These are phyloP conservation scores for Holotrichia oblita DNA, from an alignment of 1,140 invertebrate genomes.

Conservation along the genomic window DNA sequence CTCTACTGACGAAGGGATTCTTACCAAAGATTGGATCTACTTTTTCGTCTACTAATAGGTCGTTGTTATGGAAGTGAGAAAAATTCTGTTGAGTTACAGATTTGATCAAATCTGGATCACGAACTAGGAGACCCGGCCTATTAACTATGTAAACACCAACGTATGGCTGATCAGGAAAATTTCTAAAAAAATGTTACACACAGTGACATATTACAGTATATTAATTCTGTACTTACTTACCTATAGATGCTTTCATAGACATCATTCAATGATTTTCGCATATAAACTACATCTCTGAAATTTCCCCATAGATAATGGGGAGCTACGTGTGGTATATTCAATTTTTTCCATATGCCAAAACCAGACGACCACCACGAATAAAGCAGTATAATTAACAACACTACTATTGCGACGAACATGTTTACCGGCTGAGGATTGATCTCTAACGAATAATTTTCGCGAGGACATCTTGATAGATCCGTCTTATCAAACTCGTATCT, in stretches of 20 bases:
- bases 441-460: no score
- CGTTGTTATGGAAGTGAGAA: slow-evolving; percentile 59
- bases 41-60: slow-evolving; percentile 55
- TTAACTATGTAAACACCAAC: slow-evolving; percentile 50
- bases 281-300: not conserved
- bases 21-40: slow-evolving; percentile 56
- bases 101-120: slow-evolving; percentile 61
- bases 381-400: not conserved
- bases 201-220: not conserved
- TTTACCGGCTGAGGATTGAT: no score
- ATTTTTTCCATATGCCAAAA: not conserved
- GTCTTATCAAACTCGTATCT: no score
- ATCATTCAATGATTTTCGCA: not conserved
- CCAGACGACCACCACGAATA: not conserved
- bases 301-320: slow-evolving; percentile 6
- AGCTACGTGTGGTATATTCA: not conserved
- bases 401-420: not conserved
- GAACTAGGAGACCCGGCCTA: slow-evolving; percentile 56
- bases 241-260: not conserved
- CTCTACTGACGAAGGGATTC: slow-evolving; percentile 56
- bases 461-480: no score
- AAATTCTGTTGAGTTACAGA: slow-evolving; percentile 63
- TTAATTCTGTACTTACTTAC: not conserved
- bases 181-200: slow-evolving; percentile 45
- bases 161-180: slow-evolving; percentile 50